A percentile compares a stretch with the other conserved stretches of the same genome.
Conservation (phyloP, 2,888 invertebrate genomes). For the Pasiphila rectangulata region DNA sequence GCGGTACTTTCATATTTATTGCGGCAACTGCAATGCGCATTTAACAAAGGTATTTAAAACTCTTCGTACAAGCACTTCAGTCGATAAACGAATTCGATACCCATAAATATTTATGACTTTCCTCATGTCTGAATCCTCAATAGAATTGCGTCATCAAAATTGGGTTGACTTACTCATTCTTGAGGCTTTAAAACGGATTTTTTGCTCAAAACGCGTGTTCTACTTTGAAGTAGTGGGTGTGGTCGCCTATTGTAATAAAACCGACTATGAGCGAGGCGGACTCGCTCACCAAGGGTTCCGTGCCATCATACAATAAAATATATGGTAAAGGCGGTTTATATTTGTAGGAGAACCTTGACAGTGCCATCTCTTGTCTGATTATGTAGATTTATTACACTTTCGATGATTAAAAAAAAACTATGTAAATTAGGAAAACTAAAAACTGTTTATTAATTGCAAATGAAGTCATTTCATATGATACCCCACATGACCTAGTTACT, state of each 20-base stretch:
- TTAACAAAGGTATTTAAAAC: background rate
- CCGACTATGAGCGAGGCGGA: too few species aligned
- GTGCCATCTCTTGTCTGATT: too few species aligned
- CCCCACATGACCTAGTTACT: too few species aligned
- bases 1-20: too few species aligned
- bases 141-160: constrained; percentile 20
- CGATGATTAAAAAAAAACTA: too few species aligned
- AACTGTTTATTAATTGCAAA: too few species aligned
- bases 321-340: too few species aligned
- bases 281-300: background rate
- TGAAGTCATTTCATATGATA: too few species aligned
- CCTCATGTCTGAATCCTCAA: constrained; percentile 12
- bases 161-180: constrained; percentile 18
- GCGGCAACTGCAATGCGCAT: too few species aligned
- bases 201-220: constrained; percentile 20
- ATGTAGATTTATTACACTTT: too few species aligned
- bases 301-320: background rate
- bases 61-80: background rate
- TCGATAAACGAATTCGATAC: constrained; percentile 4
- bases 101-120: constrained; percentile 22
- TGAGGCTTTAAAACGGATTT: constrained; percentile 25
- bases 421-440: too few species aligned
- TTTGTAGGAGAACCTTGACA: too few species aligned
- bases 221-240: constrained; percentile 25
- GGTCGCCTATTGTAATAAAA: constrained; percentile 8